These are phyloP conservation scores for Dolomedes plantarius DNA, from an alignment of 2,888 invertebrate genomes.

Conservation along the genomic window DNA sequence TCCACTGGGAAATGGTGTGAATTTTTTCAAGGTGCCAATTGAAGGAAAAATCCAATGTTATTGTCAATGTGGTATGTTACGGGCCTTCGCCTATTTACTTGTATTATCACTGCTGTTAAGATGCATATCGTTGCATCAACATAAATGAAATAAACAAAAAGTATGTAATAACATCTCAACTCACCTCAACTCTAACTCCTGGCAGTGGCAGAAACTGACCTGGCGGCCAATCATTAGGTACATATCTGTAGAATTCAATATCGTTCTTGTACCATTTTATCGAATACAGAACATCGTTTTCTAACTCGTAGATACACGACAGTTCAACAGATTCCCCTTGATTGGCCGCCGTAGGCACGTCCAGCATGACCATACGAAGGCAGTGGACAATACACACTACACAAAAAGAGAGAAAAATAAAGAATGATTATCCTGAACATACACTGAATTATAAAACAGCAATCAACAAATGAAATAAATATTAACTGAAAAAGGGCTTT, in stretches of 20 bases:
- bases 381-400: conserved; percentile 33
- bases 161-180: conserved; percentile 77
- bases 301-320: conserved; percentile 73
- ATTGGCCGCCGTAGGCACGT: conserved; percentile 72
- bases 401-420: background rate
- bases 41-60: no score
- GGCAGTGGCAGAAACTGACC: conserved; percentile 86
- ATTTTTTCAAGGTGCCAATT: no score
- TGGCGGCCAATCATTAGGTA: conserved; percentile 88
- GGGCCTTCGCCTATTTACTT: no score
- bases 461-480: no score
- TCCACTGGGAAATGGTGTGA: no score
- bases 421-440: background rate
- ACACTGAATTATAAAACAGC: no score
- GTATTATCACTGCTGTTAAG: no score
- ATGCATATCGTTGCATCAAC: no score
- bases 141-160: no score
- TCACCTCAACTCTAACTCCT: conserved; percentile 90
- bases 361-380: conserved; percentile 71
- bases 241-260: conserved; percentile 90
- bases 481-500: no score
- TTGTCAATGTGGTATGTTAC: no score
- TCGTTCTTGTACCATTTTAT: conserved; percentile 82
- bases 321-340: conserved; percentile 73
- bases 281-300: conserved; percentile 73